These are phyloP conservation scores for Cynodonichthys magdalenae DNA, from an alignment of 2,797 vertebrate genomes.

Conservation along the genomic window DNA sequence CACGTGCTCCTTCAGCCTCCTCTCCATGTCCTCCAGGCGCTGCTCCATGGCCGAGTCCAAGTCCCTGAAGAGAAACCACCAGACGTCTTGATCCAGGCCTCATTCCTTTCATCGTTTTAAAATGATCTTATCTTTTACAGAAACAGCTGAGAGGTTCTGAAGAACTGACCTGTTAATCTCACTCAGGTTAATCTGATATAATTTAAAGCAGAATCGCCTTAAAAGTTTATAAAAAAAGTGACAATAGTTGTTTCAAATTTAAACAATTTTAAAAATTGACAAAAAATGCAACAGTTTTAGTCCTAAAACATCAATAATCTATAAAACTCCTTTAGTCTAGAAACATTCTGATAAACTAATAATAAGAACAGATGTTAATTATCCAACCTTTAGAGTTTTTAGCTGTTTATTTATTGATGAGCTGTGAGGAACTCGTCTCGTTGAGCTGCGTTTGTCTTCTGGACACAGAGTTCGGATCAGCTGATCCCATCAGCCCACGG, in stretches of 20 bases:
- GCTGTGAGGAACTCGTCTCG: conserved; percentile 26
- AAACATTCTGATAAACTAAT: too few relatives aligned
- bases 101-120: too few relatives aligned
- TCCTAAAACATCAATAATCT: too few relatives aligned
- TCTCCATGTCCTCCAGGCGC: conserved; percentile 80
- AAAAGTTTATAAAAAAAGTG: neutral
- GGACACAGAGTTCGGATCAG: conserved; percentile 23
- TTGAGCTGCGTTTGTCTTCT: conserved; percentile 27
- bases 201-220: neutral
- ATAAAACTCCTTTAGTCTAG: too few relatives aligned
- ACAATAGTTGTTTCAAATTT: neutral
- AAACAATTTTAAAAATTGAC: neutral
- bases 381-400: neutral
- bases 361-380: neutral
- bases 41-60: conserved; percentile 73
- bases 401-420: neutral
- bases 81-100: too few relatives aligned
- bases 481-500: conserved; percentile 36
- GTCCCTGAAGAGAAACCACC: conserved; percentile 33
- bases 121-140: too few relatives aligned
- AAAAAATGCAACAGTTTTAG: too few relatives aligned
- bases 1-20: conserved; percentile 78
- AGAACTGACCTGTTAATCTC: too few relatives aligned
- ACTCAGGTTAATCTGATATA: too few relatives aligned
- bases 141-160: too few relatives aligned